Percentiles rank a stretch among this genome's conserved stretches.
Conservation (phyloP, 2,113 vertebrate species). For the Eurystomus gularis region DNA sequence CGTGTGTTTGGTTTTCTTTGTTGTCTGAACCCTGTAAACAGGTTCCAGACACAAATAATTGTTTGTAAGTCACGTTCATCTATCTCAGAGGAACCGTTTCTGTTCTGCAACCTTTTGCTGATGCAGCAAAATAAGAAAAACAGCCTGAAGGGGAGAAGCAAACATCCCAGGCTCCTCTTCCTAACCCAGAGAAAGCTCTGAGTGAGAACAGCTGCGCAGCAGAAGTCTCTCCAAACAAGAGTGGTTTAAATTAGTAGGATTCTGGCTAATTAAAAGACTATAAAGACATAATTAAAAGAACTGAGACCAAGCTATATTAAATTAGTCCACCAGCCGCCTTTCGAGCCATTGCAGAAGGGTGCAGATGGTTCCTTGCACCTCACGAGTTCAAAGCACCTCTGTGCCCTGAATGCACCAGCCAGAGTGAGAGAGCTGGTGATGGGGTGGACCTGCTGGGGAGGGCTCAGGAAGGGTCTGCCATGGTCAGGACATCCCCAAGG, state of each 20-base stretch:
- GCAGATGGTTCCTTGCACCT: neutral
- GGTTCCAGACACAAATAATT: conserved; percentile 43
- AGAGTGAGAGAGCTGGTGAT: neutral
- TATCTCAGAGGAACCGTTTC: conserved; percentile 54
- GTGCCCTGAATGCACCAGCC: neutral
- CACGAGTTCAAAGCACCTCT: neutral
- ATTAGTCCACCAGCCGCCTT: conserved; percentile 45
- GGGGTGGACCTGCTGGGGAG: neutral
- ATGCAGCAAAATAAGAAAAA: conserved; percentile 60
- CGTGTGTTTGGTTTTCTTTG: neutral
- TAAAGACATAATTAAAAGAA: conserved; percentile 70
- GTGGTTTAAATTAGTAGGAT: conserved; percentile 68
- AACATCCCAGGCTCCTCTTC: conserved; percentile 11
- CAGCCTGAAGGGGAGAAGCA: conserved; percentile 43
- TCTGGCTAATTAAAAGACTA: conserved; percentile 69
- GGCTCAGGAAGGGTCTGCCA: neutral
- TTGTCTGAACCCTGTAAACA: conserved; percentile 23
- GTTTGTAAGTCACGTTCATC: conserved; percentile 45
- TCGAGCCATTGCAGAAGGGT: neutral
- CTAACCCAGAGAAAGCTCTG: conserved; percentile 30
- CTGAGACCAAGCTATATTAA: conserved; percentile 43
- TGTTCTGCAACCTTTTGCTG: conserved; percentile 44
- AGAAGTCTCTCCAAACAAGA: conserved; percentile 33
- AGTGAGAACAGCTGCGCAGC: conserved; percentile 66
- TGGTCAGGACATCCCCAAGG: neutral